These are phyloP conservation scores for Setophaga coronata DNA, from an alignment of 2,113 vertebrate genomes.

Conservation along the genomic window DNA sequence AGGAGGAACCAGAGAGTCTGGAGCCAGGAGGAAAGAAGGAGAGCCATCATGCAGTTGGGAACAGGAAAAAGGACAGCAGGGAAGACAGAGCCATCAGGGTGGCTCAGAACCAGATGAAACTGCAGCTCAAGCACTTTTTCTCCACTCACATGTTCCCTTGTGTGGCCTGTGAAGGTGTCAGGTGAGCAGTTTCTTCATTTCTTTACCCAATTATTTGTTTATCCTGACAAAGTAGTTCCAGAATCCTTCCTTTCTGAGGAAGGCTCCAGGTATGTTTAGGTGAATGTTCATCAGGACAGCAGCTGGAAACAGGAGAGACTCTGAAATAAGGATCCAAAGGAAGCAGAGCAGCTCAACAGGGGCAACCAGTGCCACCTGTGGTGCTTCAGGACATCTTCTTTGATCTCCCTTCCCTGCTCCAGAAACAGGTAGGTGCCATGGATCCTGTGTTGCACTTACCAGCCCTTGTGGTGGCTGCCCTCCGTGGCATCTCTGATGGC, in stretches of 20 bases:
- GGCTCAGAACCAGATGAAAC: not conserved
- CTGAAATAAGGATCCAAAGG: not conserved
- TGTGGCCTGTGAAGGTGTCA: not conserved
- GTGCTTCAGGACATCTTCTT: not conserved
- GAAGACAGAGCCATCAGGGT: not conserved
- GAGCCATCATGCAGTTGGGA: rapidly evolving
- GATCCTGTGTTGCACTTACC: not conserved
- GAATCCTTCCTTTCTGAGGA: not conserved
- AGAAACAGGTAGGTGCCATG: not conserved
- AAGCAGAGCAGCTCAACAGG: not conserved
- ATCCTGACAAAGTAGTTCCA: not conserved
- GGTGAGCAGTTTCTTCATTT: not conserved
- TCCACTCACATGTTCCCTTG: not conserved
- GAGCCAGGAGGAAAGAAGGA: not conserved
- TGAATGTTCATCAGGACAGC: not conserved
- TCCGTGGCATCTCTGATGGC: not conserved
- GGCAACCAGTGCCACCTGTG: not conserved
- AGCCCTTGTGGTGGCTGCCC: not conserved
- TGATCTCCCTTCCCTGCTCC: not conserved
- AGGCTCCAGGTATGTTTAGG: not conserved
- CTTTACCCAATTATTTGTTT: not conserved
- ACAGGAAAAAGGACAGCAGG: not conserved
- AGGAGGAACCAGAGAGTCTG: not conserved
- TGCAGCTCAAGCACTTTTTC: not conserved
- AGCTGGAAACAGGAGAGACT: not conserved